Base-by-base conservation (phyloP, 2,888 invertebrate genomes). In the Hesperia comma region DNA sequence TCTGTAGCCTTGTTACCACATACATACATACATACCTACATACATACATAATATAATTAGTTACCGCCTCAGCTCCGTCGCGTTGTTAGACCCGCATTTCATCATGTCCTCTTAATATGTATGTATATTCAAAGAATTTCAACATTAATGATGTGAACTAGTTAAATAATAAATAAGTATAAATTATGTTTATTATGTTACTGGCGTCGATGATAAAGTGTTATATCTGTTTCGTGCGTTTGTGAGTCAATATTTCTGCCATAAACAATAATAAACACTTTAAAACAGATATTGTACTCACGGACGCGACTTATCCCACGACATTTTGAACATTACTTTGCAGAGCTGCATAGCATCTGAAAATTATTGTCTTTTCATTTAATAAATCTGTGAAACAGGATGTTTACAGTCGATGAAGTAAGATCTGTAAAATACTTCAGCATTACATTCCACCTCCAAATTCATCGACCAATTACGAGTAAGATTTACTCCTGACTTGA, bases 41-140 rank as follows among this genome's bases (percentile, higher is more conserved):
- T 26, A 26, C n/a, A 26, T 26, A 46, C 43, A 43, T 15, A 46
- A n/a, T n/a, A 17, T 17, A 17, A 15, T 17, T 17, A 3, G 15
- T 15, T 17, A 17, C 12, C 15, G n/a, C n/a, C n/a, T n/a, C n/a
- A n/a, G n/a, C n/a, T 15, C 7, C 7, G 15, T 17, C 15, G n/a
- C 15, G 17, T 7, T 46, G 0, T 2, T 17, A 15, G 43, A 17
- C 43, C 15, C 15, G 17, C 43, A 46, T 46, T 46, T 15, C 17
- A 46, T 46, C 43, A 17, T 46, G 15, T 8, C 17, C 15, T 17
- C 15, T 8, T 12, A 46, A 46, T 46, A 15, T n/a, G n/a, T n/a
- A n/a, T n/a, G n/a, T n/a, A n/a, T 46, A 46, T 46, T 46, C 43
- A 46, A 15, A 43, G 7, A 46, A 46, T 46, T 46, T 17, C 43